Conservation (phyloP, 2,113 vertebrate species). For the Myxocyprinus asiaticus region DNA sequence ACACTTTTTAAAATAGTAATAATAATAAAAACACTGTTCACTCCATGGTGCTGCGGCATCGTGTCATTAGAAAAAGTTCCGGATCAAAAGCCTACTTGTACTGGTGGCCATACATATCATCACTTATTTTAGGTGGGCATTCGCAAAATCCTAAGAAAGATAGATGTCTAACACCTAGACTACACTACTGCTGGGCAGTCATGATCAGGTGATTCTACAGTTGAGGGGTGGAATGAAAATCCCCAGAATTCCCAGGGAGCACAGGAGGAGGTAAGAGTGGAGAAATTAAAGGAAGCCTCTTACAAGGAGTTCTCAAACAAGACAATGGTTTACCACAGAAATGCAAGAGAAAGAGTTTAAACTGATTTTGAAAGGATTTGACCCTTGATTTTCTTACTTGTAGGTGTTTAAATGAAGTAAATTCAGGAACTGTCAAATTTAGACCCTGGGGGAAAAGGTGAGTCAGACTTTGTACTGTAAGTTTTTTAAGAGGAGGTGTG, state of each 20-base stretch:
- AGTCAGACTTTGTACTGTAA: neutral
- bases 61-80: too few relatives aligned
- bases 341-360: conserved; percentile 49
- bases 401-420: conserved; percentile 57
- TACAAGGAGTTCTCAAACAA: neutral
- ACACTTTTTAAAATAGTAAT: too few relatives aligned
- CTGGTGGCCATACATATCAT: too few relatives aligned
- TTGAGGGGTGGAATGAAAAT: conserved; percentile 56
- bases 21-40: too few relatives aligned
- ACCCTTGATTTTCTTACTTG: conserved; percentile 9
- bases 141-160: too few relatives aligned
- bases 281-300: neutral
- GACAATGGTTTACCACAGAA: conserved; percentile 1
- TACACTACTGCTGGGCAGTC: too few relatives aligned
- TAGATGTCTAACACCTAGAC: too few relatives aligned
- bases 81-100: too few relatives aligned
- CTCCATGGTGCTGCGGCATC: too few relatives aligned
- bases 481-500: neutral
- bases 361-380: conserved; percentile 9
- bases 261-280: conserved; percentile 61
- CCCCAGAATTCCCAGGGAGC: conserved; percentile 57
- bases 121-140: too few relatives aligned
- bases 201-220: conserved; percentile 63
- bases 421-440: neutral
- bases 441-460: neutral